A percentile compares a stretch with the other conserved stretches of the same genome.
These are phyloP conservation scores for Sebastiscus albofasciatus DNA, from an alignment of 2,797 vertebrate genomes.

Conservation along the genomic window DNA sequence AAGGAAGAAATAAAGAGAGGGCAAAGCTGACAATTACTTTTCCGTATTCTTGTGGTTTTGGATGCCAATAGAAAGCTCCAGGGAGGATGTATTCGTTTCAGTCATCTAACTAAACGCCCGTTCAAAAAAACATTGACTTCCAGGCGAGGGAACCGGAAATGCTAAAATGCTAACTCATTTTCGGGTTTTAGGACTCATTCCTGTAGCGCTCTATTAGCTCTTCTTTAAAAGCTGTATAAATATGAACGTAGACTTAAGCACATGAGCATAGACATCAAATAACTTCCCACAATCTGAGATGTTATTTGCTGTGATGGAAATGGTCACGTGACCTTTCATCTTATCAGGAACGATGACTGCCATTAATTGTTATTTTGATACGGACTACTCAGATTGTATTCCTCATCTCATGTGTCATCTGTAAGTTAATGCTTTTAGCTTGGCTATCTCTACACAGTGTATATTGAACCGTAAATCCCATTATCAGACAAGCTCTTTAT, in stretches of 20 bases:
- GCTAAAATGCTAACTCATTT: too few species aligned
- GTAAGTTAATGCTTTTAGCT: background rate
- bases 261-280: background rate
- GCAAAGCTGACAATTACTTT: background rate
- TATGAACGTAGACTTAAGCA: background rate
- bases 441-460: background rate
- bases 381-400: background rate
- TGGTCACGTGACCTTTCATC: background rate
- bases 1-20: background rate
- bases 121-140: too few species aligned
- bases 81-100: too few species aligned
- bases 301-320: background rate
- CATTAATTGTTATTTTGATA: background rate
- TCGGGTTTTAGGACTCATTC: too few species aligned
- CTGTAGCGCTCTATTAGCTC: background rate
- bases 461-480: background rate
- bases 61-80: background rate
- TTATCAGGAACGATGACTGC: background rate
- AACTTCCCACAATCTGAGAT: background rate
- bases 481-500: background rate
- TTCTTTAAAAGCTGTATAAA: background rate
- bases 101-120: too few species aligned
- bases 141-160: too few species aligned
- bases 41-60: background rate
- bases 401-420: background rate